Evolutionary conservation across 2,797 vertebrate species (phyloP).

Genomic region (Schizothorax lantsangensis): DNA sequence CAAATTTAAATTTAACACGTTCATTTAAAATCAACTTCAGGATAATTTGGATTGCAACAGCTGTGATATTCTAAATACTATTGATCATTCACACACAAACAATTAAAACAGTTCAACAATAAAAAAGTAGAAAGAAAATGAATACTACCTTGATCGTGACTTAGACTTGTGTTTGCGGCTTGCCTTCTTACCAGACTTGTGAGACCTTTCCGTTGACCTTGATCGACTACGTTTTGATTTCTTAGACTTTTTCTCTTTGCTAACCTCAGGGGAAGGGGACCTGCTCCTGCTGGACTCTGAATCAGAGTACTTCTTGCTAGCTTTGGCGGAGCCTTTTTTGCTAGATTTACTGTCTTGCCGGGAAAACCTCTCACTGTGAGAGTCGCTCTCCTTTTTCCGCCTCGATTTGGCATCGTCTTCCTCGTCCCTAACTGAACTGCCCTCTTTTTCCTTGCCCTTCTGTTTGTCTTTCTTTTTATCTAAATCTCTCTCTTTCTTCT

Average conservation of each 20-base stretch:
- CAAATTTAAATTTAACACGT: neutral
- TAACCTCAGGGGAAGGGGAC: conserved; percentile 91
- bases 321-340: conserved; percentile 88
- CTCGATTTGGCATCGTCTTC: conserved; percentile 80
- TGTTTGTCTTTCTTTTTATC: conserved; percentile 73
- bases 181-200: conserved; percentile 99
- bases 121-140: conserved; percentile 84
- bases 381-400: conserved; percentile 81
- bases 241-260: conserved; percentile 98
- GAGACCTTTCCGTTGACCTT: conserved; percentile 96
- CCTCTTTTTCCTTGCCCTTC: conserved; percentile 76
- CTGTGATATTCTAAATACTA: neutral
- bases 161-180: conserved; percentile 99
- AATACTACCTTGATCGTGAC: conserved; percentile 99
- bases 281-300: conserved; percentile 94
- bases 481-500: conserved; percentile 60
- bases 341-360: conserved; percentile 86
- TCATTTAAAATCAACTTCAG: neutral
- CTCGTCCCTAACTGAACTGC: conserved; percentile 77
- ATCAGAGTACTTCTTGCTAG: conserved; percentile 89
- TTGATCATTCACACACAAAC: conserved; percentile 41
- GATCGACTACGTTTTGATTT: conserved; percentile 99
- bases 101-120: conserved; percentile 43
- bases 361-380: conserved; percentile 84
- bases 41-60: neutral